Evolutionary conservation across 1,140 invertebrate genomes (phyloP), one percentile per base, ranked within the genome.

Genomic region (Magallana ariakensis): DNA sequence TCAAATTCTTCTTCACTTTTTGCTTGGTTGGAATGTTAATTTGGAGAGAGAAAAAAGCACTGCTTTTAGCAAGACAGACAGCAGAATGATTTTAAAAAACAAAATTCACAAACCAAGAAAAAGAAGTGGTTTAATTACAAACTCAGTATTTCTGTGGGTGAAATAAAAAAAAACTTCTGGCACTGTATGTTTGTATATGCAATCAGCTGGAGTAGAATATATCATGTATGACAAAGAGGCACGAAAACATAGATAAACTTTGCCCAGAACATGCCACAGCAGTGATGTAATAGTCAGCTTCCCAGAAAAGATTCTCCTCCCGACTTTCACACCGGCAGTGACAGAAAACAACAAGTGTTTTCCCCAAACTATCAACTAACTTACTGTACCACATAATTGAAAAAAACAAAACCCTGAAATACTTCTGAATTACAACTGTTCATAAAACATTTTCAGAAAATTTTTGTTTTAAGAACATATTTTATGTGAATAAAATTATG

Each of bases 151-250:
- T 70, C 22, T 70, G 22, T 13, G 22, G 58, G 66, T 10, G 33
- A 70, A 70, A 70, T 26, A 26, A 26, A 33, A 19, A 11, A 70
- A 70, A 26, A 33, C 33, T 5, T 33, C 33, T 33, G 5, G 1
- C 33, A 33, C 33, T 33, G 33, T 3, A 26, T 70, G 66, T 70
- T 70, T 70, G 58, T 60, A 26, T 26, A 11, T 70, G 66, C 22
- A 70, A 70, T 70, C 19, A 70, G 66, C 66, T 70, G 66, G 66
- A 26, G 66, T 70, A 70, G 66, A 70, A 70, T 70, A 26, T 13
- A 70, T 70, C 9, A 26, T 26, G 66, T 70, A 70, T 70, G 66
- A 70, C 66, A 70, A 26, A 70, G 19, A 70, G 22, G 19, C 66
- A 33, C 7, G 66, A 33, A 70, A 70, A 70, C 66, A 26, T 19